Evolutionary conservation across 2,888 invertebrate genomes (phyloP).

Genomic region (Leptura quadrifasciata): DNA sequence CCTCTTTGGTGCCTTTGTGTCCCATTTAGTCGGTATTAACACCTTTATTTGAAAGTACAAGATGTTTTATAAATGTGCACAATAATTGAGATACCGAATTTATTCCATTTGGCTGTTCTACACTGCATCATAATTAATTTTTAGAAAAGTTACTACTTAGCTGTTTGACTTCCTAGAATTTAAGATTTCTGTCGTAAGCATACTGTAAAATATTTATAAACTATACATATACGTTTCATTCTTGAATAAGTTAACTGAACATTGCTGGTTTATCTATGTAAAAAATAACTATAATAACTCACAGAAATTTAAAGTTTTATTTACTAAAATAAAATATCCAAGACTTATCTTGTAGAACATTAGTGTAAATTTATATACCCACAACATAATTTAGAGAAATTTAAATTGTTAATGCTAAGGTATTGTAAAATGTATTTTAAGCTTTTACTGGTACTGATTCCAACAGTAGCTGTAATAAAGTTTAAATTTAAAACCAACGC

Average conservation of each 20-base stretch:
- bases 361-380: conserved; percentile 26
- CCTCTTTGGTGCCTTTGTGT: too few relatives aligned
- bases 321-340: not conserved
- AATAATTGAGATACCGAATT: too few relatives aligned
- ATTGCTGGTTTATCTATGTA: too few relatives aligned
- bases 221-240: not conserved
- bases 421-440: conserved; percentile 21
- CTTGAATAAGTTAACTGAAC: not conserved
- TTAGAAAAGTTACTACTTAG: too few relatives aligned
- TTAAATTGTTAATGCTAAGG: conserved; percentile 4
- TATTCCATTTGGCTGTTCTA: too few relatives aligned
- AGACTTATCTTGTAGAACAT: not conserved
- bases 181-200: too few relatives aligned
- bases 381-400: conserved; percentile 20
- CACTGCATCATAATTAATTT: too few relatives aligned
- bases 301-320: not conserved
- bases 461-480: conserved; percentile 46
- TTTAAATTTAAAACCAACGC: conserved; percentile 37
- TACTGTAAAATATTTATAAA: too few relatives aligned
- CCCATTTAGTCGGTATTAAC: too few relatives aligned
- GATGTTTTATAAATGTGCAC: too few relatives aligned
- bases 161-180: too few relatives aligned
- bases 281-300: not conserved
- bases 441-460: not conserved
- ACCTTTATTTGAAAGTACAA: too few relatives aligned